Evolutionary conservation across 1,140 invertebrate species (phyloP).

Genomic region (Heliconius eleuchia): DNA sequence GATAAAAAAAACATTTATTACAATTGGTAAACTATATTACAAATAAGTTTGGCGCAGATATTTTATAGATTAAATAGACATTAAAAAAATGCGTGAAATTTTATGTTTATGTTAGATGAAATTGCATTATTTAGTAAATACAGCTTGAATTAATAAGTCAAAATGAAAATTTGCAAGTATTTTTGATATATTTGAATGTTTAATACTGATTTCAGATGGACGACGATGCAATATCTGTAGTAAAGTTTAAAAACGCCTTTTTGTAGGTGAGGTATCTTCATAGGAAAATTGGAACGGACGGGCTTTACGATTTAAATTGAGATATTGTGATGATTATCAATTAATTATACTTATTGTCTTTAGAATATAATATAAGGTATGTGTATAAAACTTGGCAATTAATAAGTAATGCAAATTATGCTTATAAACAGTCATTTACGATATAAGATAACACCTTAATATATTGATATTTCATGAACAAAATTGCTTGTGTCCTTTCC

Average conservation of each 20-base stretch:
- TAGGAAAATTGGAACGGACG: neutral
- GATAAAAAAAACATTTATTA: neutral
- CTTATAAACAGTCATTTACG: no score
- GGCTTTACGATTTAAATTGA: neutral
- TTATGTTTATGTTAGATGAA: neutral
- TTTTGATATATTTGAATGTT: conserved; percentile 10
- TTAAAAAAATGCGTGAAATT: neutral
- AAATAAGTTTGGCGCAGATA: neutral
- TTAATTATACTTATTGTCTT: neutral
- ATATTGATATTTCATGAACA: neutral
- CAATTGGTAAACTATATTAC: neutral
- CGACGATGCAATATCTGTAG: neutral
- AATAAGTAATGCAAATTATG: neutral
- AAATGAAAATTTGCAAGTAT: neutral
- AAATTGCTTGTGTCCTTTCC: conserved; percentile 10
- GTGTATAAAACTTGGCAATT: neutral
- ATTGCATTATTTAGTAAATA: neutral
- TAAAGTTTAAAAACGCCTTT: neutral
- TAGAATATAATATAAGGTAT: neutral
- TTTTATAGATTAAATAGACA: neutral
- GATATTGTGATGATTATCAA: conserved; percentile 10
- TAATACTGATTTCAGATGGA: neutral
- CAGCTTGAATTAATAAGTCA: neutral
- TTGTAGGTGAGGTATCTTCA: neutral
- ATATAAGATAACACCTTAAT: neutral